Evolutionary conservation across 64 coral and sea anemone species (phyloP), one percentile per base, ranked within the genome.

Genomic region (Acropora yongei): DNA sequence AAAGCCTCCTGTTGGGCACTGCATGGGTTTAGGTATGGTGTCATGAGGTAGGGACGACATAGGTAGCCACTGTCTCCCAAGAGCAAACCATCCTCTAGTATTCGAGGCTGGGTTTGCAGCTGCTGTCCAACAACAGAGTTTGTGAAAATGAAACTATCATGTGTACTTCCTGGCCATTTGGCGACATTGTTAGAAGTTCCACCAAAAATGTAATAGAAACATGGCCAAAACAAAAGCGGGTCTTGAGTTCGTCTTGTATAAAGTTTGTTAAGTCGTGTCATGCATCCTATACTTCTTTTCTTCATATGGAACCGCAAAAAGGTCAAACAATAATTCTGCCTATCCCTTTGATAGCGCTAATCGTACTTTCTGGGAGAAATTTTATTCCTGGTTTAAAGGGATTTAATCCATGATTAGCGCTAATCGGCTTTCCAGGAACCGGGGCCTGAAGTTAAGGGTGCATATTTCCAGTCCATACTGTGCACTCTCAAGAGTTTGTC

Each of bases 341-440:
- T 91, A 91, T 72, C 79, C 89, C 57, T 83, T 40, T 78, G 78
- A 71, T 91, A 91, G 60, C 8, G 8, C 79, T 83, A 91, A 91
- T 80, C 75, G 84, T 42, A 57, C 41, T 88, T 93, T 93, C 51
- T 19, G 91, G 92, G 61, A 47, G 82, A 82, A 82, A 13, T 58
- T 82, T 82, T 82, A 82, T 40, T 18, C 79, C 18, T 82, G 17
- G 79, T 4, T 82, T 57, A 82, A 48, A 2, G 48, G 18, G 58
- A 57, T 55, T 55, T 46, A 55, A 55, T 55, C 51, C 4, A 2
- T 10, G 2, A 55, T 55, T 55, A 55, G 51, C 51, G 51, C 2
- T 55, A 55, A 55, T 55, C 51, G 2, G 51, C 51, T 55, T 55
- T 55, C 51, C 51, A 55, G 51, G 51, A 55, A 55, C 51, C 3